A percentile compares a stretch with the other conserved stretches of the same genome.
Evolutionary conservation across 1,140 invertebrate genomes (phyloP).

Genomic region (Halictus rubicundus): DNA sequence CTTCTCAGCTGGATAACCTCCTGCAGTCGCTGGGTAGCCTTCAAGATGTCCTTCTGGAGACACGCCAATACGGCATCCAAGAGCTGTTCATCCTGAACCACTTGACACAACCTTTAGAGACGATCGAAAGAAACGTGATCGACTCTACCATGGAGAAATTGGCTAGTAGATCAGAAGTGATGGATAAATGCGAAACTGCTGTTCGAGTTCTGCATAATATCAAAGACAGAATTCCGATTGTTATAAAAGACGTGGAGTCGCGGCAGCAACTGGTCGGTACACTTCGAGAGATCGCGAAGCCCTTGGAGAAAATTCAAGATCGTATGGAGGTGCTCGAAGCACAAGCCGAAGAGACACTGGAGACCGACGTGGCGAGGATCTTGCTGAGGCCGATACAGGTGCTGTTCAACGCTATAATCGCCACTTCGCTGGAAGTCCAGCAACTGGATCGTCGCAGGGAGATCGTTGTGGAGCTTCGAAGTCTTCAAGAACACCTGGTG

Average conservation of each 20-base stretch:
- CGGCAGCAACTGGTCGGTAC: constrained; percentile 62
- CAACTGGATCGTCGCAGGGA: constrained; percentile 48
- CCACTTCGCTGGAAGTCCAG: constrained; percentile 23
- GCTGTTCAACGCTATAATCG: constrained; percentile 41
- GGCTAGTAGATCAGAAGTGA: background rate
- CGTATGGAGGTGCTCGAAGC: constrained; percentile 61
- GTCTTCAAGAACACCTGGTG: constrained; percentile 65
- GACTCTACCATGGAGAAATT: constrained; percentile 45
- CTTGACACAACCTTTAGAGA: constrained; percentile 58
- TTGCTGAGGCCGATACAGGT: constrained; percentile 57
- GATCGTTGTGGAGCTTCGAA: constrained; percentile 49
- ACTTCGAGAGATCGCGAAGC: constrained; percentile 65
- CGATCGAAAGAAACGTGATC: constrained; percentile 63
- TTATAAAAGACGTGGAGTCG: constrained; percentile 58
- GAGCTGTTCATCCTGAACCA: constrained; percentile 68
- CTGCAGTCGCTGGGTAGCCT: constrained; percentile 63
- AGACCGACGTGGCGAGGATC: constrained; percentile 67
- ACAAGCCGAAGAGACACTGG: constrained; percentile 60
- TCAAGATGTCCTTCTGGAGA: constrained; percentile 53
- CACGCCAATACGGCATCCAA: constrained; percentile 56
- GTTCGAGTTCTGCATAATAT: constrained; percentile 59
- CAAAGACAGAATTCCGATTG: constrained; percentile 57
- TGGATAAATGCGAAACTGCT: constrained; percentile 48
- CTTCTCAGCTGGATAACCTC: constrained; percentile 52
- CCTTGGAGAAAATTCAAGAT: constrained; percentile 64